Percentiles rank a stretch among this genome's conserved stretches.
Conservation (phyloP, 1,140 invertebrate species). For the roundworm (Caenorhabditis elegans) region WBcel235 BX284603.4:6386001-6386500, state of each 20-base stretch:
- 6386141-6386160: slow-evolving; percentile 13
- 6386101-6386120: not conserved
- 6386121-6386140: not conserved
- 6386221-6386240: not conserved
- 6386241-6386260: not conserved
- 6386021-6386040: slow-evolving; percentile 16
- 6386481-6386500: not conserved
- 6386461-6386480: not conserved
- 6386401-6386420: not conserved
- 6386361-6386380: slow-evolving; percentile 2
- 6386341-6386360: not conserved
- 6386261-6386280: not conserved
- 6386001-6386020: not conserved
- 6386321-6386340: not conserved
- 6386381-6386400: not conserved
- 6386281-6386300: not conserved
- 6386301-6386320: not conserved
- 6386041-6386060: not conserved
- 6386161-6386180: not conserved
- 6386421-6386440: not conserved
- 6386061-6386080: not conserved
- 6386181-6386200: not conserved
- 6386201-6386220: not conserved
- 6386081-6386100: not conserved
- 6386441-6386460: slow-evolving; percentile 2